phyloP scores from a whole-genome alignment of 1,140 invertebrate species.

The Apis florea region DNA sequence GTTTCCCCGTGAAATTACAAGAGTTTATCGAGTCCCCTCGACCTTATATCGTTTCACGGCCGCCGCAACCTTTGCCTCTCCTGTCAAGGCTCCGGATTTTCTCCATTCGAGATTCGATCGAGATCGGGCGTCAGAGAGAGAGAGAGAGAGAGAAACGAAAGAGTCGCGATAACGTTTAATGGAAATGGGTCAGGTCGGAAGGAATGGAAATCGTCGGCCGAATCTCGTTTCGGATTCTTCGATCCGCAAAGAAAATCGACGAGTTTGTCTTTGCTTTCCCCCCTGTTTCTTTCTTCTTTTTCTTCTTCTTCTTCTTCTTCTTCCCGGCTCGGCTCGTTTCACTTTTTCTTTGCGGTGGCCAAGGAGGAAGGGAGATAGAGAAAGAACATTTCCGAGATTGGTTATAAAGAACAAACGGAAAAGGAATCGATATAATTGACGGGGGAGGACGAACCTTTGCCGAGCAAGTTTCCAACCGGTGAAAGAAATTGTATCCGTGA shows the following conservation, averaged over 20 bases:
- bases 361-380: not conserved
- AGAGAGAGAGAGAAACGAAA: too few species aligned
- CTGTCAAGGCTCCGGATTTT: too few species aligned
- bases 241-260: slow-evolving; percentile 46
- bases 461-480: slow-evolving; percentile 4
- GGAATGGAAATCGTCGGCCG: slow-evolving; percentile 30
- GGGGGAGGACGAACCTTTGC: slow-evolving; percentile 5
- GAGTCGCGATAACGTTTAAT: too few species aligned
- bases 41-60: not conserved
- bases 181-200: too few species aligned
- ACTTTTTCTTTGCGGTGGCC: not conserved
- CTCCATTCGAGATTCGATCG: too few species aligned
- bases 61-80: too few species aligned
- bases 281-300: not conserved
- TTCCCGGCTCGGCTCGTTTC: not conserved
- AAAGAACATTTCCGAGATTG: slow-evolving; percentile 54
- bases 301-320: too few species aligned
- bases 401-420: slow-evolving; percentile 61
- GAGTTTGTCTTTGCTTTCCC: slow-evolving; percentile 37
- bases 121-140: too few species aligned
- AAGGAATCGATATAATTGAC: slow-evolving; percentile 61
- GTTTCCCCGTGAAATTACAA: slow-evolving; percentile 1
- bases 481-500: slow-evolving; percentile 42
- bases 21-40: not conserved
- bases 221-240: slow-evolving; percentile 21